Evolutionary conservation across 2,797 vertebrate genomes (phyloP).

Genomic region (Heliangelus exortis): DNA sequence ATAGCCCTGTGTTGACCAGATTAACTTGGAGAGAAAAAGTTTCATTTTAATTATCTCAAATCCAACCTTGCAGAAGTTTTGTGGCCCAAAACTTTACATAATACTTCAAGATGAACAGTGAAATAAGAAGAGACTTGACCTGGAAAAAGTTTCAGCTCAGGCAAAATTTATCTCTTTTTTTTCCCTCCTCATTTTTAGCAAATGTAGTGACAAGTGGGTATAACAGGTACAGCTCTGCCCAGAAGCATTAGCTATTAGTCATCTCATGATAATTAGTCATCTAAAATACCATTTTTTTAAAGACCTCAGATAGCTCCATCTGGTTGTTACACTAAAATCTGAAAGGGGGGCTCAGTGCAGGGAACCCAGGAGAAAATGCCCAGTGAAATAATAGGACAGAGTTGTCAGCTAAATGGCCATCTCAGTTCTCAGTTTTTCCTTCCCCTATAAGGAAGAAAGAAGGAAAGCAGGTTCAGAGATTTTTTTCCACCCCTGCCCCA

Average conservation of each 20-base stretch:
- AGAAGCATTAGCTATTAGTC: slow-evolving; percentile 38
- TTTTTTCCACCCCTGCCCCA: not conserved
- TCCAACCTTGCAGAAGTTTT: not conserved
- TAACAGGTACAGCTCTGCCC: slow-evolving; percentile 42
- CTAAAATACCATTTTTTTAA: not conserved
- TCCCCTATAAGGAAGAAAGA: not conserved
- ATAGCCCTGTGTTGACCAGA: not conserved
- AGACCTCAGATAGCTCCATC: not conserved
- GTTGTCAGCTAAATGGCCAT: accelerated
- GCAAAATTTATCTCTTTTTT: not conserved
- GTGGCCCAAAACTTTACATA: not conserved
- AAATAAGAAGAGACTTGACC: slow-evolving; percentile 59
- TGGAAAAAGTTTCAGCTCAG: slow-evolving; percentile 45
- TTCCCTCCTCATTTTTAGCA: not conserved
- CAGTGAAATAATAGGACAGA: not conserved
- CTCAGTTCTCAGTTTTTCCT: not conserved
- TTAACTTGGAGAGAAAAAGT: accelerated
- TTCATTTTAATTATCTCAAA: slow-evolving; percentile 30
- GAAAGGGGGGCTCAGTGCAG: not conserved
- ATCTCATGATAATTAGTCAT: slow-evolving; percentile 16
- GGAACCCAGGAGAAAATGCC: not conserved
- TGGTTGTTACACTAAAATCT: not conserved
- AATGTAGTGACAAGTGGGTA: not conserved
- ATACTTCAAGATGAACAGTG: slow-evolving; percentile 34
- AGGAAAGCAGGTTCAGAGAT: not conserved